phyloP scores from a whole-genome alignment of 2,888 invertebrate genomes.

The Calephelis perditalis region DNA sequence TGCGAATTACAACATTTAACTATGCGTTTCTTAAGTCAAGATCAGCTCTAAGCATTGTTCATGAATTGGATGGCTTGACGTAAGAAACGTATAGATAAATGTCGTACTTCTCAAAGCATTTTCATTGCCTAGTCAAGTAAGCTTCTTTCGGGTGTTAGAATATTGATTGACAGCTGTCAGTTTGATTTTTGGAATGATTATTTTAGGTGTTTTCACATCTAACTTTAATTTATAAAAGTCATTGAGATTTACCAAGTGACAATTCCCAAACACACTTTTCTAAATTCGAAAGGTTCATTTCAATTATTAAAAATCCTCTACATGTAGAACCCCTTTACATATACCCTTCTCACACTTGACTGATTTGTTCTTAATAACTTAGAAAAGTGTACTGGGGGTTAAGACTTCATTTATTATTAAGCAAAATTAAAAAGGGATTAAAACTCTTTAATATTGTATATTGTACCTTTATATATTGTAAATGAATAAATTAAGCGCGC shows the following conservation, averaged over 20 bases:
- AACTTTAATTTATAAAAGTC: neutral
- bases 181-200: neutral
- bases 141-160: too few relatives aligned
- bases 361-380: conserved; percentile 27
- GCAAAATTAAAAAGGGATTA: conserved; percentile 25
- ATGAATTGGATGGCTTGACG: too few relatives aligned
- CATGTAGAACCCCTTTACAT: conserved; percentile 22
- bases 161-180: too few relatives aligned
- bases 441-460: conserved; percentile 18
- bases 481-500: too few relatives aligned
- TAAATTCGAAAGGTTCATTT: conserved; percentile 17
- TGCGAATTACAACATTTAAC: too few relatives aligned
- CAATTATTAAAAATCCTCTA: conserved; percentile 15
- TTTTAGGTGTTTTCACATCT: neutral
- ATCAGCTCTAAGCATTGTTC: too few relatives aligned
- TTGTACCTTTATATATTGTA: neutral
- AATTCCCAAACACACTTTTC: conserved; percentile 12
- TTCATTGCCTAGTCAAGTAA: too few relatives aligned
- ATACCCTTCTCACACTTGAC: conserved; percentile 23
- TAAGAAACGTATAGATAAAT: too few relatives aligned
- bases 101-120: too few relatives aligned
- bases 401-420: conserved; percentile 30
- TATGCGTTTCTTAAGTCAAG: too few relatives aligned
- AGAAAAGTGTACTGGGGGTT: conserved; percentile 21
- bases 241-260: neutral